Evolutionary conservation across 2,888 invertebrate species (phyloP), one percentile per base, ranked within the genome.

Genomic region (Dendrolimus pini): DNA sequence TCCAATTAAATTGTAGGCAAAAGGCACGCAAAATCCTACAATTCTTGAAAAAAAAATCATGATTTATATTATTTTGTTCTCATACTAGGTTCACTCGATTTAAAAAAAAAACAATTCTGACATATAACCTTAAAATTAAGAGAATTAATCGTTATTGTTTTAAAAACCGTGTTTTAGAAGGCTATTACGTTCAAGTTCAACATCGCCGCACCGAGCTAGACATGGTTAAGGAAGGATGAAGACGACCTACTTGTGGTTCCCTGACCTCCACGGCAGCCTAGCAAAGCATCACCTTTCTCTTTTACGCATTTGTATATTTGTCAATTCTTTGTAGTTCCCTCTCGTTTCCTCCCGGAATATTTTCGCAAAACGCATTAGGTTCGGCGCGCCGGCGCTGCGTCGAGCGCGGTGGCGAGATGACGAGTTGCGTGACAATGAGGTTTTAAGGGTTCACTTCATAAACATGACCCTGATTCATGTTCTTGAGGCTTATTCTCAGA

Each of bases 191-290:
- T 82, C 89, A 89, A 89, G 89, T 88, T 89, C 87, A 88, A 77
- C 79, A 80, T 66, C 71, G 69, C 73, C 62, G 68, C 63, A 61
- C 67, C 71, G 74, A 75, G 76, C 74, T 78, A 81, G 80, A 78
- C 81, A 71, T 74, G 75, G 74, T 79, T 78, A 78, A 78, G 84
- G 85, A 87, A 90, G 89, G 89, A 89, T 85, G 87, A 78, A 85
- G 83, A 72, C 85, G 88, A 86, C 89, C 90, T 78, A 90, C 87
- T 89, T 90, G 85, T 79, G 84, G 90, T 89, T 89, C 89, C 83
- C 82, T 89, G 89, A 90, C 89, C 89, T 88, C 89, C 81, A 78
- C 77, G 73, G 78, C 82, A 85, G 81, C 87, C 85, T 85, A 87
- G 82, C 86, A 78, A 70, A 71, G 70, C 71, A 55, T 72, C 60